These are phyloP conservation scores for Liopterus haemorrhoidalis DNA, from an alignment of 2,888 invertebrate genomes.

Conservation along the genomic window DNA sequence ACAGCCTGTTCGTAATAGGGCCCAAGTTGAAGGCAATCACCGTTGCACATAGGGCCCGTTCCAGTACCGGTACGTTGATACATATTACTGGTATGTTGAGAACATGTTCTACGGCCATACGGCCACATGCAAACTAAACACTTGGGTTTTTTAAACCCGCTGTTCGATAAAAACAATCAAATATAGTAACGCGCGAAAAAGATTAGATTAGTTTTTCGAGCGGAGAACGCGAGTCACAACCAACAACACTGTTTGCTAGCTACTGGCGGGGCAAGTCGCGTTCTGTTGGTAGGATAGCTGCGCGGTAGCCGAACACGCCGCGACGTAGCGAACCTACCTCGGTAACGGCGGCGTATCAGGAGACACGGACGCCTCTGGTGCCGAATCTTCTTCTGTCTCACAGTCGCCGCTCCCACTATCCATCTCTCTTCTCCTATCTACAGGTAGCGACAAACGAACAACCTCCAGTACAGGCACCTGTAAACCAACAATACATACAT, in stretches of 20 bases:
- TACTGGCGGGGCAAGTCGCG: constrained; percentile 3
- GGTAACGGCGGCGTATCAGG: constrained; percentile 39
- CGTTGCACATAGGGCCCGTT: constrained; percentile 15
- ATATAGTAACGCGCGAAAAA: neutral
- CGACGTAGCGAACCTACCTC: constrained; percentile 38
- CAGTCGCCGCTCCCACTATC: constrained; percentile 38
- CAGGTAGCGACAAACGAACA: constrained; percentile 18
- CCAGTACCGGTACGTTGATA: constrained; percentile 6
- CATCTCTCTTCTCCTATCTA: too few relatives aligned
- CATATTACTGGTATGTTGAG: constrained; percentile 5
- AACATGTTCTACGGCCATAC: constrained; percentile 15
- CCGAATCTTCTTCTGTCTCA: constrained; percentile 44
- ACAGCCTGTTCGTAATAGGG: constrained; percentile 34
- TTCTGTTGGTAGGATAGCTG: constrained; percentile 2
- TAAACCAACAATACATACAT: too few relatives aligned
- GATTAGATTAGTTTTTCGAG: neutral
- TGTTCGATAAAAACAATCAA: neutral
- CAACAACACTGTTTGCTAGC: neutral
- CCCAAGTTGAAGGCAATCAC: too few relatives aligned
- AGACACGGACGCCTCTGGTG: constrained; percentile 44
- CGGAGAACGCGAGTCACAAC: neutral
- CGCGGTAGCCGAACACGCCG: constrained; percentile 14
- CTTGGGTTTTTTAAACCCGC: neutral
- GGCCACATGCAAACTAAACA: constrained; percentile 16
- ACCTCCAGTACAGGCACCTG: constrained; percentile 14